Evolutionary conservation across 2,888 invertebrate species (phyloP).

Genomic region (Falcaria lacertinaria): DNA sequence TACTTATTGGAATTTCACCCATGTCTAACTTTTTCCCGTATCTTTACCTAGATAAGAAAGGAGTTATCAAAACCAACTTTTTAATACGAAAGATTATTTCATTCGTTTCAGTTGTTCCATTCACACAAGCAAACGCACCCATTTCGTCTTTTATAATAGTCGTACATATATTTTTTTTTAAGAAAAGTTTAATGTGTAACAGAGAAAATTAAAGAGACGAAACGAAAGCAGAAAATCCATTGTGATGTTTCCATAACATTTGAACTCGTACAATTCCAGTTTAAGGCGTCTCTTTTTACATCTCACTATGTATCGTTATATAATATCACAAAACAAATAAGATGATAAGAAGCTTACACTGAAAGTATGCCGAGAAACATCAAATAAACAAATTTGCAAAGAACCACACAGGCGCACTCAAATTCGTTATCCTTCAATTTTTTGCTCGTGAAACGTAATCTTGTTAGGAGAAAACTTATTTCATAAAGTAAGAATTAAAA

Average conservation of each 20-base stretch:
- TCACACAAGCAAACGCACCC: too few relatives aligned
- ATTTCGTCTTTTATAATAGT: too few relatives aligned
- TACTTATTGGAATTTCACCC: too few relatives aligned
- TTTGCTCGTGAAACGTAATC: constrained; percentile 71
- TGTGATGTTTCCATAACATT: not conserved
- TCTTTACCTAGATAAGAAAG: too few relatives aligned
- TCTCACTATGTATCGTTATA: constrained; percentile 5
- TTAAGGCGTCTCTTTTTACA: constrained; percentile 9
- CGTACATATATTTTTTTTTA: too few relatives aligned
- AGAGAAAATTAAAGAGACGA: too few relatives aligned
- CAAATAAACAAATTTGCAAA: constrained; percentile 24
- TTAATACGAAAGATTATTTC: too few relatives aligned
- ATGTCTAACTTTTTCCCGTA: too few relatives aligned
- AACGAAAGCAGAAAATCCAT: not conserved
- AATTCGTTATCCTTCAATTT: constrained; percentile 73
- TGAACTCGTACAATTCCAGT: not conserved
- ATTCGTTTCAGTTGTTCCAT: too few relatives aligned
- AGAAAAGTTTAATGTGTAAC: too few relatives aligned
- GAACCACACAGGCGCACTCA: constrained; percentile 34
- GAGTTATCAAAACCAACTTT: too few relatives aligned
- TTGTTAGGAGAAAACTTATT: constrained; percentile 74
- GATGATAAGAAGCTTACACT: constrained; percentile 42
- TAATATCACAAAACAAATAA: constrained; percentile 30
- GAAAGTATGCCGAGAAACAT: constrained; percentile 30
- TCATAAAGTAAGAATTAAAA: constrained; percentile 71